Evolutionary conservation across 1,140 invertebrate genomes (phyloP).

Genomic region (Lamellibrachia luymesi): DNA sequence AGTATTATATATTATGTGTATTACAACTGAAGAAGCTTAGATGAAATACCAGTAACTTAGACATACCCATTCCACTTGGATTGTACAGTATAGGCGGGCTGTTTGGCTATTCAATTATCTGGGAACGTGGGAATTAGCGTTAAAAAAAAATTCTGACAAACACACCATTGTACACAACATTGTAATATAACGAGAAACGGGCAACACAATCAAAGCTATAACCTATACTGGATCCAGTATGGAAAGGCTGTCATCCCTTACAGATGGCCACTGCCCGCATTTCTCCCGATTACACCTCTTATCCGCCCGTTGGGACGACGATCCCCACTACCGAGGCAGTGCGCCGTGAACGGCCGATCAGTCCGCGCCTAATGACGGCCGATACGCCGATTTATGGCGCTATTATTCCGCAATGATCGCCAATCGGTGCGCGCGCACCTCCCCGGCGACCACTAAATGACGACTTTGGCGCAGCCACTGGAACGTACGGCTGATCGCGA

Average conservation of each 20-base stretch:
- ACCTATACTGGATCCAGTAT: too few species aligned
- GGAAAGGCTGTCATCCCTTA: not conserved
- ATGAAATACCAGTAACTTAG: too few species aligned
- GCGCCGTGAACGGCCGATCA: not conserved
- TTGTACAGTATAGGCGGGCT: too few species aligned
- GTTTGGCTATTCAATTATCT: too few species aligned
- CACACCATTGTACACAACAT: too few species aligned
- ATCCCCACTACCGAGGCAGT: not conserved
- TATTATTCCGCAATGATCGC: not conserved
- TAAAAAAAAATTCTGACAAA: too few species aligned
- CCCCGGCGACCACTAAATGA: not conserved
- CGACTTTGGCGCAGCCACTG: not conserved
- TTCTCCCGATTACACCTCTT: not conserved
- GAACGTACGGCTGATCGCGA: not conserved
- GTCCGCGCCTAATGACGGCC: not conserved
- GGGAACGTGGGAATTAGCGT: too few species aligned
- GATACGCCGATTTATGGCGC: conserved; percentile 3
- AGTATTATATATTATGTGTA: too few species aligned
- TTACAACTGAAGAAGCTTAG: too few species aligned
- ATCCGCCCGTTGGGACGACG: not conserved
- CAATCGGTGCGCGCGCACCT: not conserved
- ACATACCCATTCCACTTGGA: too few species aligned
- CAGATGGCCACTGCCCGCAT: not conserved
- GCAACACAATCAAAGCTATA: not conserved
- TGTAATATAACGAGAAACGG: too few species aligned